These are phyloP conservation scores for Chlorodrepanis virens DNA, from an alignment of 2,113 vertebrate genomes.

Conservation along the genomic window DNA sequence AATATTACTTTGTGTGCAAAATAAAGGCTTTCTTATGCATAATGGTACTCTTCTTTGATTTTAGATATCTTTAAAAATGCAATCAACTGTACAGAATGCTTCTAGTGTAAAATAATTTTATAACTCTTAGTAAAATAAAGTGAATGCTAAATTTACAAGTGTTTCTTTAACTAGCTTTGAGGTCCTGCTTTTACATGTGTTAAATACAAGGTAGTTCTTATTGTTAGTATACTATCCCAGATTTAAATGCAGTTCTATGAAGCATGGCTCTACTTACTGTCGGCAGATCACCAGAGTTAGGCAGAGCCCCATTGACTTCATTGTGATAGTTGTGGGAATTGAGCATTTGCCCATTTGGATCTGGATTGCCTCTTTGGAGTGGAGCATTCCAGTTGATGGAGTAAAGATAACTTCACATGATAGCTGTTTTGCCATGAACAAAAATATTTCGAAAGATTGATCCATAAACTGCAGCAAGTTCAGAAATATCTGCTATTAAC, in stretches of 20 bases:
- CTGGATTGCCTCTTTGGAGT: neutral
- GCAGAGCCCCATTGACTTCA: constrained; percentile 21
- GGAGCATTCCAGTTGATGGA: neutral
- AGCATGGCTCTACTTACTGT: neutral
- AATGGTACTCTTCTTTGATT: neutral
- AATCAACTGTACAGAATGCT: neutral
- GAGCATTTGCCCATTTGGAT: neutral
- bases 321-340: neutral
- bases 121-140: neutral
- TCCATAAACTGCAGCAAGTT: neutral
- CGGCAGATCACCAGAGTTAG: neutral
- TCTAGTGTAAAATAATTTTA: neutral
- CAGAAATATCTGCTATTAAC: neutral
- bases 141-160: neutral
- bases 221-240: neutral
- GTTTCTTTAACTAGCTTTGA: neutral
- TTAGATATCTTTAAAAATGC: neutral
- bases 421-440: neutral
- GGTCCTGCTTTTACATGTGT: neutral
- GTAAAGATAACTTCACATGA: neutral
- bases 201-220: neutral
- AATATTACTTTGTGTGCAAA: constrained; percentile 4
- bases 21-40: neutral
- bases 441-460: neutral
- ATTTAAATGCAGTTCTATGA: neutral